Percentiles rank a stretch among this genome's conserved stretches.
phyloP scores from a whole-genome alignment of 2,113 vertebrate genomes.

The Chrysochloris asiatica region DNA sequence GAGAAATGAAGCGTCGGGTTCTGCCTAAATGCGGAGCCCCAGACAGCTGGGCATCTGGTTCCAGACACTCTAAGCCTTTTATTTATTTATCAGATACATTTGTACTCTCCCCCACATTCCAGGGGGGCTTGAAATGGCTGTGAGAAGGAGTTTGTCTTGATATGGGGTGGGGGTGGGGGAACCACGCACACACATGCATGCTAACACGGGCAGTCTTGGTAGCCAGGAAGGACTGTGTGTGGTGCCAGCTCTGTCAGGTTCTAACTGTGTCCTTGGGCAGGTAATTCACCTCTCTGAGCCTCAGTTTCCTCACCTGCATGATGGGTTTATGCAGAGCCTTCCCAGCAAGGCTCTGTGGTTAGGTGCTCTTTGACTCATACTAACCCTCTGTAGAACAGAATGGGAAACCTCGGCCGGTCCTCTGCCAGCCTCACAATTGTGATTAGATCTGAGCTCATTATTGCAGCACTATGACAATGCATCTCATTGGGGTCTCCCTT shows the following conservation, averaged over 20 bases:
- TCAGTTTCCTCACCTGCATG: accelerated
- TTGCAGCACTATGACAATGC: not conserved
- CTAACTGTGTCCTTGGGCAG: not conserved
- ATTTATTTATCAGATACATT: not conserved
- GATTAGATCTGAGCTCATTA: not conserved
- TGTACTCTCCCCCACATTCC: accelerated
- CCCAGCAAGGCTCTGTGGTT: too few relatives aligned
- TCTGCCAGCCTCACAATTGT: not conserved
- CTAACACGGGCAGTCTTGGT: not conserved
- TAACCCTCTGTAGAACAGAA: not conserved
- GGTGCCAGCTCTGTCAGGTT: too few relatives aligned
- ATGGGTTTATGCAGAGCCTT: accelerated
- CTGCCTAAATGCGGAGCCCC: not conserved
- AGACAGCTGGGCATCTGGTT: not conserved
- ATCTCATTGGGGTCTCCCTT: not conserved
- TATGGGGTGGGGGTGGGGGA: not conserved
- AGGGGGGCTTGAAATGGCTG: not conserved
- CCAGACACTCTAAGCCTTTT: not conserved
- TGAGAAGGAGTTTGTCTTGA: not conserved
- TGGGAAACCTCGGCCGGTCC: not conserved
- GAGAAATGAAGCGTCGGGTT: not conserved
- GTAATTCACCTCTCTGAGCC: not conserved
- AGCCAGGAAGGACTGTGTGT: accelerated
- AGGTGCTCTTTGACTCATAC: too few relatives aligned
- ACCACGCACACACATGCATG: not conserved